Evolutionary conservation across 2,113 vertebrate genomes (phyloP), one percentile per base, ranked within the genome.

Genomic region (Camarhynchus parvulus): DNA sequence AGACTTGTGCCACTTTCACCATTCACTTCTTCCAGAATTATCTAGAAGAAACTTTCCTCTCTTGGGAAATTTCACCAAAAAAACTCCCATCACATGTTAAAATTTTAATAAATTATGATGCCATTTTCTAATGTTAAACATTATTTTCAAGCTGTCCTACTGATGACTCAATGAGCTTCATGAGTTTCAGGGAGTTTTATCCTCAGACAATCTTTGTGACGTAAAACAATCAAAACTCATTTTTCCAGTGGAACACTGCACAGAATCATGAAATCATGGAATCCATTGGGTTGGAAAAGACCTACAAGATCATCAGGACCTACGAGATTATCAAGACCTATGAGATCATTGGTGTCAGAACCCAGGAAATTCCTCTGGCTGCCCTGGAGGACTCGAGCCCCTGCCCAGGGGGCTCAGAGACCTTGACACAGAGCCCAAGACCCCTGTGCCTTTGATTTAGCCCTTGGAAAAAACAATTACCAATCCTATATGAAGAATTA

Each of bases 181-280:
- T 25, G 23, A 68, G 17, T n/a, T 53, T 68, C 61, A 13, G 15
- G 30, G 23, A 64, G 67, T 63, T 85, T 79, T 80, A 69, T 91
- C 35, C 58, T 94, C 3, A 4, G 21, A n/a, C 0, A 1, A 39
- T 58, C 44, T 85, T 55, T 62, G 30, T 56, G 53, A 46, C 22
- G 7, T 39, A 73, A 92, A 92, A 12, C 37, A 72, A 61, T 77
- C 30, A 63, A 74, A 92, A 18, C 15, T 28, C 11, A 4, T 68
- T 87, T 89, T 86, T 87, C 62, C 27, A 7, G 22, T 56, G 30
- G 15, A 76, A 2, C 0, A 2, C 4, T 69, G 24, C 11, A 31
- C 0, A 9, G 47, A 41, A 55, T 47, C 30, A 55, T 0, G 0
- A 25, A 61, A 47, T 15, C 9, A 47, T 0, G 0, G 17, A 61